phyloP scores from a whole-genome alignment of 2,888 invertebrate genomes.

The Drosophila mulleri region DNA sequence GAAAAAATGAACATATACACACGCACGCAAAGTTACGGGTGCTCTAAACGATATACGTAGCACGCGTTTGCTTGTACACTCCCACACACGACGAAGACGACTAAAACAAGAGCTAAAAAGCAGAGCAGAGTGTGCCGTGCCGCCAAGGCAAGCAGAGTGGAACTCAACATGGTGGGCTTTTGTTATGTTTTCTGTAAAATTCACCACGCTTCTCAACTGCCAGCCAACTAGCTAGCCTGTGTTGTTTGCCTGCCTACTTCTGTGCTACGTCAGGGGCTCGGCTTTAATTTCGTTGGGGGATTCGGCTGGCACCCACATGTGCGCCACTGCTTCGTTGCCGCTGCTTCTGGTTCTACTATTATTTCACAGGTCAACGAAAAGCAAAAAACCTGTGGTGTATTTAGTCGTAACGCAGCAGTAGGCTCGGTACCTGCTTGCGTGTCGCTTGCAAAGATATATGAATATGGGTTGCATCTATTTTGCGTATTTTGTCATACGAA shows the following conservation, averaged over 20 bases:
- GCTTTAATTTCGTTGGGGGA: constrained; percentile 43
- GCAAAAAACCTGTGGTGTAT: constrained; percentile 52
- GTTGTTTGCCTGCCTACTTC: constrained; percentile 18
- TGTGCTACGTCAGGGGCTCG: constrained; percentile 52
- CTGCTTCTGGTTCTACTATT: constrained; percentile 49
- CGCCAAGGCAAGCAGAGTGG: constrained; percentile 34
- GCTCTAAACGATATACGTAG: constrained; percentile 36
- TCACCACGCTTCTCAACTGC: constrained; percentile 45
- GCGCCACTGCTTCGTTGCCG: constrained; percentile 42
- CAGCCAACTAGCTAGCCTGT: constrained; percentile 7
- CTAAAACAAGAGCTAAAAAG: constrained; percentile 37
- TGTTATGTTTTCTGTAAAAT: constrained; percentile 40
- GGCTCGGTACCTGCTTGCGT: constrained; percentile 50
- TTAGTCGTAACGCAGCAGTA: constrained; percentile 59
- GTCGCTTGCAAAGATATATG: constrained; percentile 41
- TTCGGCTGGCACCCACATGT: constrained; percentile 48
- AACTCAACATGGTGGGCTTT: constrained; percentile 53
- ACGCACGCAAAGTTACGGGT: constrained; percentile 50
- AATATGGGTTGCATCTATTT: constrained; percentile 51
- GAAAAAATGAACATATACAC: constrained; percentile 53
- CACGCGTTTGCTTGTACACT: constrained; percentile 52
- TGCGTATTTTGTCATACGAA: constrained; percentile 50
- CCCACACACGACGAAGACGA: constrained; percentile 65
- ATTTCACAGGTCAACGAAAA: constrained; percentile 77
- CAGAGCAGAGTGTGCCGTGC: constrained; percentile 26